Evolutionary conservation across 2,797 vertebrate genomes (phyloP), one percentile per base, ranked within the genome.

Genomic region (Enteromius anoplus): DNA sequence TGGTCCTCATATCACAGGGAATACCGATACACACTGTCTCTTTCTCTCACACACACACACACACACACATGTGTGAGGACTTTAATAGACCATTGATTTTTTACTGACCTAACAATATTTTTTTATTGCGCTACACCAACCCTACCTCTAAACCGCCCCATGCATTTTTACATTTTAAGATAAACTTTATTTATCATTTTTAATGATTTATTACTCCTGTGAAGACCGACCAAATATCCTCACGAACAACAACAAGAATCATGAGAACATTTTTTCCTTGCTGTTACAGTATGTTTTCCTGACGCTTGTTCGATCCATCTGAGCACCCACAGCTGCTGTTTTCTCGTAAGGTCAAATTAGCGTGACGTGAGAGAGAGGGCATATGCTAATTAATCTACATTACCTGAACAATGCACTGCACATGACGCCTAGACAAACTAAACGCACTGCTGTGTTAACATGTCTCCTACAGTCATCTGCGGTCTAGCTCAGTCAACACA

Each of bases 341-440:
- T 78, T 77, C 75, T 89, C 80, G 84, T 86, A 85, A 88, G 80
- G 53, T 90, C 87, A 79, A 88, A 93, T 92, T 91, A 88, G 76
- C 19, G 55, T 89, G 81, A 89, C 84, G 89, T 85, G 86, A 88
- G 42, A 70, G 83, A 85, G 83, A 81, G 85, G 90, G 88, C 87
- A 85, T 82, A 69, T 88, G 88, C 85, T 93, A 90, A 92, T 92
- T 91, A 92, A 84, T 87, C 75, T 65, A 75, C 71, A 84, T 77
- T 51, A 62, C 42, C 81, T 77, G 78, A 82, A 82, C 83, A 55
- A 47, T 62, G 21, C 17, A 12, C 60, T 75, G 62, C 60, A 70
- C 37, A 79, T 29, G 45, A 68, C 15, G 1, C 17, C 49, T 60
- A 49, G 40, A 11, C 10, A 68, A 40, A 37, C 34, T n/a, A 12